phyloP scores from a whole-genome alignment of 2,888 invertebrate genomes.

The Willowsia nigromaculata region DNA sequence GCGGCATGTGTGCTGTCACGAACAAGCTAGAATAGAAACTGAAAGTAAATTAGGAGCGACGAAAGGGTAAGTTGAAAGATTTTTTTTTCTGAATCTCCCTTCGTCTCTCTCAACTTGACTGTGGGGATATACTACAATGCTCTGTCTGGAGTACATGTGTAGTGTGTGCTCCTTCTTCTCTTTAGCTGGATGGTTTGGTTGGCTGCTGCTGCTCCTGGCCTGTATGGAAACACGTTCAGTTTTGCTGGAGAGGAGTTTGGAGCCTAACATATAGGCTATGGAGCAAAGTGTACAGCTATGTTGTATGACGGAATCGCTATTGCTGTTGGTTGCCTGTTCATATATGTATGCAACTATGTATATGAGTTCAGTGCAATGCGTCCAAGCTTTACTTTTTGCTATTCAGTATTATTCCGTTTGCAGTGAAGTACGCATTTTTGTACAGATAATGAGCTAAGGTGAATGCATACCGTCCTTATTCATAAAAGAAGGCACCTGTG shows the following conservation, averaged over 20 bases:
- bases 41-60: constrained; percentile 54
- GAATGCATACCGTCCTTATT: too few relatives aligned
- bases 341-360: too few relatives aligned
- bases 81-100: constrained; percentile 5
- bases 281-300: neutral
- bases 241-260: neutral
- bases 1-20: constrained; percentile 36
- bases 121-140: neutral
- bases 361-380: too few relatives aligned
- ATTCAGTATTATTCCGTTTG: too few relatives aligned
- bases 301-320: neutral
- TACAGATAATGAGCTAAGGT: too few relatives aligned
- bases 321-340: too few relatives aligned
- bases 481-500: too few relatives aligned
- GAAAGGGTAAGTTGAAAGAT: constrained; percentile 56
- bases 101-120: neutral
- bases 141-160: neutral
- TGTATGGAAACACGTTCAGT: neutral
- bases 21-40: constrained; percentile 48
- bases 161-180: neutral
- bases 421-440: too few relatives aligned
- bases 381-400: too few relatives aligned
- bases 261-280: neutral
- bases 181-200: neutral
- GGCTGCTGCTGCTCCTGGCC: neutral